Percentiles rank a stretch among this genome's conserved stretches.
Evolutionary conservation across 2,888 invertebrate species (phyloP).

Genomic region (Caenorhabditis sp.): DNA sequence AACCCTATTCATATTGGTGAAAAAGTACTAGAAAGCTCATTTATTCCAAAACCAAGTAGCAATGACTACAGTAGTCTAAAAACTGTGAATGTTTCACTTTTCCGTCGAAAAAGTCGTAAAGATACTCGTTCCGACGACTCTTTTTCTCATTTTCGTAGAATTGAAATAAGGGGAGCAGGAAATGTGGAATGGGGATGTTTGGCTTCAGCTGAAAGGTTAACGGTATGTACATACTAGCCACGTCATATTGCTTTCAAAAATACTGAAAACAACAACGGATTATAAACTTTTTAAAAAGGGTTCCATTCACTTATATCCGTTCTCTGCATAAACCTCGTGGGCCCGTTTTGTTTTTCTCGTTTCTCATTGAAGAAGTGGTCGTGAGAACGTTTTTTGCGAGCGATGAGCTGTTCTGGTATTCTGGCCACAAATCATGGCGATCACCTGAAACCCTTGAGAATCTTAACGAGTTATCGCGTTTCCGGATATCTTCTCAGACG

Average conservation of each 20-base stretch:
- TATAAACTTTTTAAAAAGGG: too few species aligned
- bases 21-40: too few species aligned
- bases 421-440: background rate
- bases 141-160: background rate
- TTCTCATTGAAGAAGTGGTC: background rate
- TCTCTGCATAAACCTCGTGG: background rate
- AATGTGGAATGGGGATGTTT: background rate
- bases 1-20: too few species aligned
- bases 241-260: too few species aligned
- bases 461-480: background rate
- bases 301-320: too few species aligned
- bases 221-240: too few species aligned
- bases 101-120: background rate
- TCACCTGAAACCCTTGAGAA: background rate
- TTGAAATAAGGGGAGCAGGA: background rate
- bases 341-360: background rate
- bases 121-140: background rate
- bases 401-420: background rate
- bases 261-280: too few species aligned
- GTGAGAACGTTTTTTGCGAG: background rate
- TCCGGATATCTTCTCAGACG: background rate
- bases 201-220: too few species aligned
- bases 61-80: too few species aligned
- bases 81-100: background rate
- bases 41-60: too few species aligned